Base-by-base conservation (phyloP, 2,797 vertebrate genomes). In the Acanthiza pusilla region DNA sequence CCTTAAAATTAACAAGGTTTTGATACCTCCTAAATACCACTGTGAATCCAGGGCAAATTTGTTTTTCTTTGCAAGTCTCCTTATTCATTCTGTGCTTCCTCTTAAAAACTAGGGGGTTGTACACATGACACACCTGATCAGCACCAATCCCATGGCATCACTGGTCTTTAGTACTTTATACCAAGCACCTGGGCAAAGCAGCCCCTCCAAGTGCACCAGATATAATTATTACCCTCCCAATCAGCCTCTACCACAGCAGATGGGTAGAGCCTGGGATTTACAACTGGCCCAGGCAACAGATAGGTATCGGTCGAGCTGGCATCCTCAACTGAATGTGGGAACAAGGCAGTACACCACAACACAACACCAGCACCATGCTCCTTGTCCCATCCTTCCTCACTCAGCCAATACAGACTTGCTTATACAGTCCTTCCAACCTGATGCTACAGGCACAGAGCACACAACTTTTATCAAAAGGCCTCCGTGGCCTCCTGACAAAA, bases 271-370 rank as follows among this genome's bases (percentile, higher is more conserved):
- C 40, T 38, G 47, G 43, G 51, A 36, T 42, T 72, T 54, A 34
- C 68, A 74, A 2, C n/a, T 60, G 63, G 40, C 23, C 30, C 0
- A 0, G 38, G 27, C 43, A 79, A 30, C 13, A 54, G 68, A 5
- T 2, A 54, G 72, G 4, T 2, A 1, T 1, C 0, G 0, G 18
- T 71, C 17, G 26, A 55, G 57, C 9, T 67, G 30, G 34, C 54
- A 65, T 57, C 14, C 32, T 43, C 67, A 73, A 0, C 26, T 10
- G 10, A 21, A 10, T 5, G 3, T 13, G 5, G 14, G 34, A 82
- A 11, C 38, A 66, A 20, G 3, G 43, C 66, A 47, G 21, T 16
- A 23, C 23, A 18, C 21, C 42, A 47, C 13, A 32, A 19, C 42
- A 47, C 13, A 32, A 19, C 43, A 58, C 57, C 40, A 57, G 30